Evolutionary conservation across 2,797 vertebrate genomes (phyloP), one percentile per base, ranked within the genome.

Genomic region (Clarias laeviceps): DNA sequence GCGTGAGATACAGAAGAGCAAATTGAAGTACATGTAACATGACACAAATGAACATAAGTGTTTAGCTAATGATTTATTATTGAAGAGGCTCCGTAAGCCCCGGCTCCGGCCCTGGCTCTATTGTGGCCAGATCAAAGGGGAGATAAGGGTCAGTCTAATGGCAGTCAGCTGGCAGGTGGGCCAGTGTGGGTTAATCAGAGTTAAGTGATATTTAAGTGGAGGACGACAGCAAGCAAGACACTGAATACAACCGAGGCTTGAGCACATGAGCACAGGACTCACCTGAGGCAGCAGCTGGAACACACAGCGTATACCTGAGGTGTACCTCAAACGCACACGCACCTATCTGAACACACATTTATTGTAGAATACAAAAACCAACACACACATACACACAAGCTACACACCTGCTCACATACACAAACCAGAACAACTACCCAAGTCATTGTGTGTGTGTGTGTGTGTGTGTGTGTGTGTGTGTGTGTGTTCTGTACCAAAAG

Each of bases 11-110:
- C 20, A 45, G 81, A 93, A 92, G 92, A 94, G 93, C 94, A 94
- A 94, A 94, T 94, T 93, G 91, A 94, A 94, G 94, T 93, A 94
- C 94, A 94, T 94, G 95, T 95, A 96, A 95, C 94, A 93, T 90
- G 94, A 96, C 95, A 95, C 94, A 95, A 96, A 96, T 93, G 92
- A 93, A 95, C 94, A 94, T 94, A 95, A 95, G 94, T 96, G 95
- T 96, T 95, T 95, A 95, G 94, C 94, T 95, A 95, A 96, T 95
- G 94, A 95, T 96, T 95, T 96, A 95, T 96, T 95, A 95, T 94
- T 94, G 94, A 95, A 94, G 92, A 94, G 94, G 90, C 92, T 93
- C 91, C 61, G 82, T 88, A 78, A 91, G 86, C 93, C 93, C 90
- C 90, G 87, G 90, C 90, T 91, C 91, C 88, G 91, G 91, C 92